Evolutionary conservation across 2,797 vertebrate genomes (phyloP).

Genomic region (Otolemur crassicaudatus): DNA sequence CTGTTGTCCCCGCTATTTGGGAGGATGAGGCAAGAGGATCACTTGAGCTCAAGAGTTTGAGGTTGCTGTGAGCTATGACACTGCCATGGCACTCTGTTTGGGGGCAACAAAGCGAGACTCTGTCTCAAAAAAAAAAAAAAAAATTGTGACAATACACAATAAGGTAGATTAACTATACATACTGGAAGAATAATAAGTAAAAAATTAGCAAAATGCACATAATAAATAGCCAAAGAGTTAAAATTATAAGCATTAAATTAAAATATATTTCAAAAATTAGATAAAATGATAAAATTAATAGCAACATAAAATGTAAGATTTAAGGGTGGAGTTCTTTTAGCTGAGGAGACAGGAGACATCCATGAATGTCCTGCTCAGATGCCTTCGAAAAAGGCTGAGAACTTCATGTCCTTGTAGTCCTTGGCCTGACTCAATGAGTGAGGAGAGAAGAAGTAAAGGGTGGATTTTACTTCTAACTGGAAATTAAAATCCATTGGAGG

Average conservation of each 20-base stretch:
- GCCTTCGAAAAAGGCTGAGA: background rate
- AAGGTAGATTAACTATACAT: background rate
- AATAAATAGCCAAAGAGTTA: background rate
- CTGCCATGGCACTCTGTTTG: too few relatives aligned
- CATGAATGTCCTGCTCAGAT: background rate
- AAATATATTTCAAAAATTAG: background rate
- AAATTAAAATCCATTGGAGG: background rate
- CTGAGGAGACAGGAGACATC: background rate
- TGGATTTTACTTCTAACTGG: background rate
- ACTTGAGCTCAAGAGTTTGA: too few relatives aligned
- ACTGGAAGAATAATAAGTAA: background rate
- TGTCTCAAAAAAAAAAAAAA: slow-evolving; percentile 1
- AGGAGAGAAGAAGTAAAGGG: background rate
- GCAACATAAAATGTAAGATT: background rate
- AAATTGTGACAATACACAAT: background rate
- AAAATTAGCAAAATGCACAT: slow-evolving; percentile 14
- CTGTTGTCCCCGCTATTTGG: too few relatives aligned
- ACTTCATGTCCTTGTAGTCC: background rate
- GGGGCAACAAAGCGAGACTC: too few relatives aligned
- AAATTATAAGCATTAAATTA: background rate
- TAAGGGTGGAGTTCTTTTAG: background rate
- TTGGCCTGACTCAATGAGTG: background rate
- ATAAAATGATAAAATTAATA: slow-evolving; percentile 1
- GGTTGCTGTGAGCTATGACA: too few relatives aligned
- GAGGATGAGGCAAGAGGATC: too few relatives aligned